A percentile compares a stretch with the other conserved stretches of the same genome.
These are phyloP conservation scores for Deroplatys truncata DNA, from an alignment of 2,888 invertebrate genomes.

Conservation along the genomic window DNA sequence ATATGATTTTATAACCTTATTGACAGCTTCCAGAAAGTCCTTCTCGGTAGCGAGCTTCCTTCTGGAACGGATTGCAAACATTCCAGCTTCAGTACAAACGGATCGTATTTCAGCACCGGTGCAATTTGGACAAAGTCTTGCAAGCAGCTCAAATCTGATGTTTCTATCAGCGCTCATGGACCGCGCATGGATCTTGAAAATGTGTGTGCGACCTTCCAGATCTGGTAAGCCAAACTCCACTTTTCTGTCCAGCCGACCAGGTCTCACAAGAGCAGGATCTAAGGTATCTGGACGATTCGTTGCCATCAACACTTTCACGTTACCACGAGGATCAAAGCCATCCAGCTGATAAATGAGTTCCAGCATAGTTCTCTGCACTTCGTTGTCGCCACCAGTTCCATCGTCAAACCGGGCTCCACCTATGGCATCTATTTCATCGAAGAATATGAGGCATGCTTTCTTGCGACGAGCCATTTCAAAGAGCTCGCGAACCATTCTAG, in stretches of 20 bases:
- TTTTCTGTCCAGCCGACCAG: slow-evolving; percentile 95
- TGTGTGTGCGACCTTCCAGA: slow-evolving; percentile 93
- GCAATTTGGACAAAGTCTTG: slow-evolving; percentile 95
- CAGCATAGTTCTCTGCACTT: slow-evolving; percentile 97
- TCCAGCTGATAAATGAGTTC: slow-evolving; percentile 98
- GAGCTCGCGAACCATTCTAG: slow-evolving; percentile 97
- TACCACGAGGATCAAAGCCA: slow-evolving; percentile 92
- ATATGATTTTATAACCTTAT: slow-evolving; percentile 96
- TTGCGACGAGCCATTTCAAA: slow-evolving; percentile 99
- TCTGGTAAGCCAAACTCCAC: slow-evolving; percentile 98
- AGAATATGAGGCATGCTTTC: slow-evolving; percentile 98
- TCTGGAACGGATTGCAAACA: slow-evolving; percentile 98
- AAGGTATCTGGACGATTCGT: slow-evolving; percentile 98
- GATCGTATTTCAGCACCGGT: slow-evolving; percentile 85
- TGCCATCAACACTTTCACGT: slow-evolving; percentile 75
- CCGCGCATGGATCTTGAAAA: slow-evolving; percentile 97
- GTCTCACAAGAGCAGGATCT: slow-evolving; percentile 97
- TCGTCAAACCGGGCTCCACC: slow-evolving; percentile 98
- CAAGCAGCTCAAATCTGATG: slow-evolving; percentile 94
- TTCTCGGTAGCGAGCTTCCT: slow-evolving; percentile 99
- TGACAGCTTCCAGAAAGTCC: slow-evolving; percentile 98
- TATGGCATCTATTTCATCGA: slow-evolving; percentile 99
- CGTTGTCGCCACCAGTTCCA: slow-evolving; percentile 97
- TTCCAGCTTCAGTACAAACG: slow-evolving; percentile 98
- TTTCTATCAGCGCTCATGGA: slow-evolving; percentile 99